Conservation (phyloP, 2,113 vertebrate genomes). For the Isurus oxyrinchus region DNA sequence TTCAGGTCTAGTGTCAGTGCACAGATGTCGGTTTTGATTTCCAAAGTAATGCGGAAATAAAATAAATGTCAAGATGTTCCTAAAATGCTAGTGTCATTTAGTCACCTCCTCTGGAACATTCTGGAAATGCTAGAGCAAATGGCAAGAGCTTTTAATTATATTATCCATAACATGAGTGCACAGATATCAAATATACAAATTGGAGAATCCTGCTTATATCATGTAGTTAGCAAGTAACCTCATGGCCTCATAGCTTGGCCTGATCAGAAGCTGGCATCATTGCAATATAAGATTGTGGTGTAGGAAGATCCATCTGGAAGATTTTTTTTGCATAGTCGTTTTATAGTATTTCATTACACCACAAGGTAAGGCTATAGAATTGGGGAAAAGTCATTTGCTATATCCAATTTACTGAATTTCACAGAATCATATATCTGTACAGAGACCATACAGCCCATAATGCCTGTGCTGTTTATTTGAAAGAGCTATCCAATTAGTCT, state of each 20-base stretch:
- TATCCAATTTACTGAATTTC: neutral
- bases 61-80: neutral
- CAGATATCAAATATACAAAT: neutral
- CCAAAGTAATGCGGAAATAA: neutral
- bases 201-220: neutral
- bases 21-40: neutral
- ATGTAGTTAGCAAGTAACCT: neutral
- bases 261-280: neutral
- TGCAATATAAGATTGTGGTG: neutral
- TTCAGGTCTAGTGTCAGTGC: neutral
- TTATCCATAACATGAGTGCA: neutral
- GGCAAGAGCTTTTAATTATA: neutral
- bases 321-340: neutral
- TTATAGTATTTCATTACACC: neutral
- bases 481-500: neutral
- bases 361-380: neutral
- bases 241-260: neutral
- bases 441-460: no score
- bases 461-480: neutral
- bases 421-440: neutral
- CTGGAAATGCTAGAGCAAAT: neutral
- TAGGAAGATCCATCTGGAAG: neutral
- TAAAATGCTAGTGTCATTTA: neutral
- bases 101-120: neutral
- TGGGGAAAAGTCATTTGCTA: neutral